Conservation (phyloP, 2,888 invertebrate genomes). For the Horisme vitalbata region DNA sequence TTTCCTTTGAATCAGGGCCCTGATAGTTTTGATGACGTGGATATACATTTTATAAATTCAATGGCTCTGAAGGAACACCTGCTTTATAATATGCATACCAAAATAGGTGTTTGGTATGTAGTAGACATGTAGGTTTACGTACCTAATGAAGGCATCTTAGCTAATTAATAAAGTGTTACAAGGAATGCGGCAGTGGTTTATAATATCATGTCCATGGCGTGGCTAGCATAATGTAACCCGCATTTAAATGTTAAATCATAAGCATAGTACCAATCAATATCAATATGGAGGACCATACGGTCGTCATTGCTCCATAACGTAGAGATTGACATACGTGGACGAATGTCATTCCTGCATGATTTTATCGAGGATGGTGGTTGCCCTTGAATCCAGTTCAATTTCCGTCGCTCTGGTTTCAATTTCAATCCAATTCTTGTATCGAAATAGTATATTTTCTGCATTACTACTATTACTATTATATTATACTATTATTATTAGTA, state of each 20-base stretch:
- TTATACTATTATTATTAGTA: too few species aligned
- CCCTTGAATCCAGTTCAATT: too few species aligned
- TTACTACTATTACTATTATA: too few species aligned
- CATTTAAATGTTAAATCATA: constrained; percentile 70
- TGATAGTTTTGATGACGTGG: too few species aligned
- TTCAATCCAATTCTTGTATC: too few species aligned
- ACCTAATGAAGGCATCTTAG: constrained; percentile 30
- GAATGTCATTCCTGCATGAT: constrained; percentile 37
- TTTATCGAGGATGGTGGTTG: constrained; percentile 14
- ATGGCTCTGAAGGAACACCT: constrained; percentile 4
- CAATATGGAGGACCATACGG: constrained; percentile 47
- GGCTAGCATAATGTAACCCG: constrained; percentile 61
- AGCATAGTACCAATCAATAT: constrained; percentile 61
- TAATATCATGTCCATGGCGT: constrained; percentile 60
- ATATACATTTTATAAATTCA: too few species aligned
- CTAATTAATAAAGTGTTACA: constrained; percentile 54
- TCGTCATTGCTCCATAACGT: constrained; percentile 44
- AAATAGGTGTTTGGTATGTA: constrained; percentile 22
- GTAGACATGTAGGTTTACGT: constrained; percentile 19
- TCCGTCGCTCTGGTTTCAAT: too few species aligned
- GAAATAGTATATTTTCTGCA: too few species aligned
- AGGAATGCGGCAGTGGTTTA: constrained; percentile 76
- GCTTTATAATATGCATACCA: constrained; percentile 25
- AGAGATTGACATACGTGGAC: constrained; percentile 40
- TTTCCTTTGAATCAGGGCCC: too few species aligned